phyloP scores from a whole-genome alignment of 2,113 vertebrate species.

The Microcebus murinus region DNA sequence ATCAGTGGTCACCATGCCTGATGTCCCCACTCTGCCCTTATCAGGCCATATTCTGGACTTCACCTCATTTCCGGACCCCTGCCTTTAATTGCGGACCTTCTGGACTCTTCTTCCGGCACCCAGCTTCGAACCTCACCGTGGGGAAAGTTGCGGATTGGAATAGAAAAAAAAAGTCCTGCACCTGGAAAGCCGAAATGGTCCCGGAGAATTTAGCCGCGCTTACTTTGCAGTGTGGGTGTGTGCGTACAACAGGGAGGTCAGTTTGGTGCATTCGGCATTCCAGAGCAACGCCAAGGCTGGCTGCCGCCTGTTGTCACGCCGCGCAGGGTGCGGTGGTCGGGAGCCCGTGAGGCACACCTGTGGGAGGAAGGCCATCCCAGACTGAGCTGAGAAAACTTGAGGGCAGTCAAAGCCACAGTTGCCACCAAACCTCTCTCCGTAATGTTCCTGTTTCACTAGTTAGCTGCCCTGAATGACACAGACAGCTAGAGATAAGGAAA shows the following conservation, averaged over 20 bases:
- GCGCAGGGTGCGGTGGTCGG: background rate
- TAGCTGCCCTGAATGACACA: background rate
- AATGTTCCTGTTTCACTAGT: background rate
- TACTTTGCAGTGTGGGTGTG: background rate
- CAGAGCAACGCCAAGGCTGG: background rate
- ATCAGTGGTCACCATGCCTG: fast-evolving
- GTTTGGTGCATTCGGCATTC: background rate
- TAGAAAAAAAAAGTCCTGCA: background rate
- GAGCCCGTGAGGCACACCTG: fast-evolving
- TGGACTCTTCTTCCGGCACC: background rate
- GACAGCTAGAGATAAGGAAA: background rate
- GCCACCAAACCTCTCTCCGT: fast-evolving
- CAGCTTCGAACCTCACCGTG: background rate
- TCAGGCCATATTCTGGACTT: background rate
- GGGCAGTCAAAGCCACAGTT: fast-evolving
- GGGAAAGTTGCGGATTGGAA: background rate
- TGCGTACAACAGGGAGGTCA: background rate
- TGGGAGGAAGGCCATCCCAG: background rate
- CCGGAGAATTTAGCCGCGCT: background rate
- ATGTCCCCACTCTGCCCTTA: background rate
- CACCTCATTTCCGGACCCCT: background rate
- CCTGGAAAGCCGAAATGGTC: background rate
- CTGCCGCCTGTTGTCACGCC: no score
- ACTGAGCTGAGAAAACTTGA: background rate
- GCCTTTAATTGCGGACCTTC: background rate